phyloP scores from a whole-genome alignment of 2,888 invertebrate species.

The Eurytoma adleriae region DNA sequence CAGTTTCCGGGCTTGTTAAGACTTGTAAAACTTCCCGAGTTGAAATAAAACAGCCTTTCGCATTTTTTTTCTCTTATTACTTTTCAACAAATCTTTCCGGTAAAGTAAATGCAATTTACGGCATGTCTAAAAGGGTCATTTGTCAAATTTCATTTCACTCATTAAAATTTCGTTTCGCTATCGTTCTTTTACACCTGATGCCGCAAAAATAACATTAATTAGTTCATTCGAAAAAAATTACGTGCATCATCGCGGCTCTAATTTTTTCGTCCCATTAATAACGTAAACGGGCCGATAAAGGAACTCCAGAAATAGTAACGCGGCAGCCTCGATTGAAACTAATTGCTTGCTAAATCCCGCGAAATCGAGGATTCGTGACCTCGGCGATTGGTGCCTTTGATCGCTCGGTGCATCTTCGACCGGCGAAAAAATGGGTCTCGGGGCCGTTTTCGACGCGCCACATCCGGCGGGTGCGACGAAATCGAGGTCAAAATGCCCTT shows the following conservation, averaged over 20 bases:
- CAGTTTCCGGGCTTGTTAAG: slow-evolving; percentile 38
- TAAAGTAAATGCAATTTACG: slow-evolving; percentile 7
- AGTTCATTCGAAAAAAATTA: no score
- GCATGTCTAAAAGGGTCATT: background rate
- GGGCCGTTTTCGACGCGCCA: slow-evolving; percentile 19
- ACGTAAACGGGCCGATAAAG: no score
- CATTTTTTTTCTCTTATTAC: slow-evolving; percentile 26
- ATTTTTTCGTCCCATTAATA: no score
- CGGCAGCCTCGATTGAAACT: background rate
- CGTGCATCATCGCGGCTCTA: no score
- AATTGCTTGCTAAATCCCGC: slow-evolving; percentile 5
- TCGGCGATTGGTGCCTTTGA: background rate
- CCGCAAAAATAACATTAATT: no score
- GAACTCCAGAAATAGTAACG: background rate
- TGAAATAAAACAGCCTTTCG: slow-evolving; percentile 31
- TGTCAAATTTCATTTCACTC: no score
- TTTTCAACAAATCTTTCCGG: slow-evolving; percentile 13
- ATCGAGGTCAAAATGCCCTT: slow-evolving; percentile 52
- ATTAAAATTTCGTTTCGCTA: no score
- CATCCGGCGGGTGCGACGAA: background rate
- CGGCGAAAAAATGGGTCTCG: slow-evolving; percentile 13
- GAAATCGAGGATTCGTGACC: background rate
- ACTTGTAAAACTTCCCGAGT: slow-evolving; percentile 43
- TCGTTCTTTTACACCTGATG: no score
- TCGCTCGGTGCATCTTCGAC: slow-evolving; percentile 8